Conservation (phyloP, 2,888 invertebrate genomes). For the Drosophila koepferae region DNA sequence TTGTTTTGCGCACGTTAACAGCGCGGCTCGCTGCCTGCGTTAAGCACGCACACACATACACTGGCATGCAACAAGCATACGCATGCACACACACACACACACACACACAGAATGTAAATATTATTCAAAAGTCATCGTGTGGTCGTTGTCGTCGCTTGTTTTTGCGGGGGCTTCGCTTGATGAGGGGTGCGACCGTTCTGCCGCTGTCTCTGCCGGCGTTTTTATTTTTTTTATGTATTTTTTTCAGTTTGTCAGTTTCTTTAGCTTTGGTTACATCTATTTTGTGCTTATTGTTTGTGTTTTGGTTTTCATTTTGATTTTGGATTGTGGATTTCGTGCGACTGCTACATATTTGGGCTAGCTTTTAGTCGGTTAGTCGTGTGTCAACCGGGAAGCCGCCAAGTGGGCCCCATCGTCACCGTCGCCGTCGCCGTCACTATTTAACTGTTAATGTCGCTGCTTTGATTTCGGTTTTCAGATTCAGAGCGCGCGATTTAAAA, state of each 20-base stretch:
- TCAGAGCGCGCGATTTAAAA: slow-evolving; percentile 28
- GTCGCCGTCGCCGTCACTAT: slow-evolving; percentile 5
- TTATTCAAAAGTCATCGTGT: slow-evolving; percentile 75
- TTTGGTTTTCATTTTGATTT: slow-evolving; percentile 35
- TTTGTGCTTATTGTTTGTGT: slow-evolving; percentile 51
- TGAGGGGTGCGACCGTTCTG: slow-evolving; percentile 48
- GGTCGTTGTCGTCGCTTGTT: slow-evolving; percentile 38
- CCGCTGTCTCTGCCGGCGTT: slow-evolving; percentile 19
- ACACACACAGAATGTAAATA: slow-evolving; percentile 68
- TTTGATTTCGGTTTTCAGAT: slow-evolving; percentile 49
- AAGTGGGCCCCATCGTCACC: slow-evolving; percentile 55
- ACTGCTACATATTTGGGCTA: slow-evolving; percentile 57
- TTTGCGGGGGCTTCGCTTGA: slow-evolving; percentile 45
- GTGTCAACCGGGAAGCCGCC: slow-evolving; percentile 81
- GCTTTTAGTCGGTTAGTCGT: slow-evolving; percentile 79
- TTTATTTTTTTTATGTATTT: background rate
- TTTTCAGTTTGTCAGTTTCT: slow-evolving; percentile 60
- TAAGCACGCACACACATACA: slow-evolving; percentile 41
- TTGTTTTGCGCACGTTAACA: slow-evolving; percentile 70
- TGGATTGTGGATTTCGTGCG: slow-evolving; percentile 45
- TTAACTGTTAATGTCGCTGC: slow-evolving; percentile 18
- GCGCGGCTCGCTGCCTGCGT: slow-evolving; percentile 67
- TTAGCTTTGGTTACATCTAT: slow-evolving; percentile 76
- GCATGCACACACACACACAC: slow-evolving; percentile 1
- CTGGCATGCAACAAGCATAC: too few relatives aligned